A percentile compares a stretch with the other conserved stretches of the same genome.
These are phyloP conservation scores for Caiman crocodilus DNA, from an alignment of 2,797 vertebrate species.

Conservation along the genomic window DNA sequence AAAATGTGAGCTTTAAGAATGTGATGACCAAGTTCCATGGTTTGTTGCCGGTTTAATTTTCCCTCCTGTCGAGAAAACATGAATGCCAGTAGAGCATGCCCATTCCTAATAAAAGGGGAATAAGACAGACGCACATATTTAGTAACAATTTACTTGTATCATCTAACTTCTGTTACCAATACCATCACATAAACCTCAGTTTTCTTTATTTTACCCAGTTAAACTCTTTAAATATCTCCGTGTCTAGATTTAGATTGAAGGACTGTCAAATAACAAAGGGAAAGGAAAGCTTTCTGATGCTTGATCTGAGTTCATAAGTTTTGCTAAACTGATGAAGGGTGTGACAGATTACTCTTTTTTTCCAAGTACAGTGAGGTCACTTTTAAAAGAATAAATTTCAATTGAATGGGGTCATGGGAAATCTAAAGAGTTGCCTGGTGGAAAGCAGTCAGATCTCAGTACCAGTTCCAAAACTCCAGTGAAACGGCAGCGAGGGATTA, in stretches of 20 bases:
- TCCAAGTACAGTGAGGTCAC: background rate
- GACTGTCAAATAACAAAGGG: background rate
- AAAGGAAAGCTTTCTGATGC: background rate
- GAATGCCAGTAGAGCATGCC: constrained; percentile 97
- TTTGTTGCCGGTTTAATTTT: constrained; percentile 97
- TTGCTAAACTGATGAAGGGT: background rate
- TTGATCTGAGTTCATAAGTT: background rate
- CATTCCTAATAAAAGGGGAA: constrained; percentile 83
- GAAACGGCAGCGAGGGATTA: background rate
- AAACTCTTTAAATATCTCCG: background rate
- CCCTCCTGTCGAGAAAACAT: constrained; percentile 98
- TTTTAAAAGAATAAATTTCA: background rate
- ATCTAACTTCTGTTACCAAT: background rate
- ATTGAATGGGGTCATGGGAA: background rate
- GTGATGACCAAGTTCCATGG: constrained; percentile 98
- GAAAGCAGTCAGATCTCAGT: background rate
- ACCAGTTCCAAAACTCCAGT: background rate
- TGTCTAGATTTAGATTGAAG: background rate
- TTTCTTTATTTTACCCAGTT: background rate
- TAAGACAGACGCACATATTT: background rate
- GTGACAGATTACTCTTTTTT: background rate
- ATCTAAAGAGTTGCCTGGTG: background rate
- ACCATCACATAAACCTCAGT: background rate
- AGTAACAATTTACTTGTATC: background rate
- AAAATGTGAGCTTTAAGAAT: constrained; percentile 99